These are phyloP conservation scores for Knipowitschia caucasica DNA, from an alignment of 2,797 vertebrate genomes.

Conservation along the genomic window DNA sequence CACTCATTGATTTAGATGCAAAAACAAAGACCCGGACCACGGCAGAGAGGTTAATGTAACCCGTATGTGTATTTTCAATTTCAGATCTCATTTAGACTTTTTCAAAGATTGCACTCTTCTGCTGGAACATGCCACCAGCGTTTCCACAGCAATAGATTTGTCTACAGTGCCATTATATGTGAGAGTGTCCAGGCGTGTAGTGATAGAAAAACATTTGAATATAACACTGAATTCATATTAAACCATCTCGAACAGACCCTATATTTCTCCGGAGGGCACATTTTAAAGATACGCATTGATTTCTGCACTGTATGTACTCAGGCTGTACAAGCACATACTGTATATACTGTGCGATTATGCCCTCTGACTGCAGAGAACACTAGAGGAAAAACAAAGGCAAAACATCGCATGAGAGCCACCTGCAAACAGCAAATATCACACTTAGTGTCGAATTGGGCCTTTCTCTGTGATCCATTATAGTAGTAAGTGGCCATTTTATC, in stretches of 20 bases:
- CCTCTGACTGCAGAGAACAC: conserved; percentile 14
- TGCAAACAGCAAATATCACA: conserved; percentile 8
- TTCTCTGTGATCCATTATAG: conserved; percentile 24
- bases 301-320: no score
- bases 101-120: conserved; percentile 22
- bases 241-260: no score
- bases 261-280: no score
- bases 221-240: no score
- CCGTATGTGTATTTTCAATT: conserved; percentile 11
- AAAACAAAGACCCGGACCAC: conserved; percentile 13
- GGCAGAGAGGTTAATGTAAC: neutral
- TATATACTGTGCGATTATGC: conserved; percentile 19
- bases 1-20: conserved; percentile 17
- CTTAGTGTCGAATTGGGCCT: conserved; percentile 16
- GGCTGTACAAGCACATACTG: neutral
- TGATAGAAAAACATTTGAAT: neutral
- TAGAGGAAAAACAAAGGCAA: no score
- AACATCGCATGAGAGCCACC: conserved; percentile 24
- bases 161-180: conserved; percentile 19
- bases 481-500: conserved; percentile 26
- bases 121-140: neutral
- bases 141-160: conserved; percentile 24
- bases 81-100: conserved; percentile 22
- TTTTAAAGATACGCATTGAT: no score
- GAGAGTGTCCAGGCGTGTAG: conserved; percentile 2